Conservation (phyloP, 2,797 vertebrate genomes). For the Enteromius paludinosus region DNA sequence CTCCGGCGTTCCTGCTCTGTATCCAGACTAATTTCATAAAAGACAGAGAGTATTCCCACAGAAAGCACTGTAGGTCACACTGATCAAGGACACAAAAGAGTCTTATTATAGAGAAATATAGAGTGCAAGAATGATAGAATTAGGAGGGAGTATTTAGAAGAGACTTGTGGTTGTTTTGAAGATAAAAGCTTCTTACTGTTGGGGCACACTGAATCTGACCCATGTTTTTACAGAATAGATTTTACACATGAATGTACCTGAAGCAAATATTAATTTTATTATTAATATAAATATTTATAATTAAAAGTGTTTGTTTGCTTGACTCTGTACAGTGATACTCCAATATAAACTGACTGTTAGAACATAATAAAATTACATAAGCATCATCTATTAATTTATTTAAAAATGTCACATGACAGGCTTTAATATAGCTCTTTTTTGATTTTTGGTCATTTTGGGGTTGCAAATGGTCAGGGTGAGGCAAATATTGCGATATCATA, state of each 20-base stretch:
- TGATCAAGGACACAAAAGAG: slow-evolving; percentile 50
- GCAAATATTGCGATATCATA: neutral
- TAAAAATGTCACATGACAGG: neutral
- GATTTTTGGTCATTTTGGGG: neutral
- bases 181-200: neutral
- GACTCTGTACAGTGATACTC: neutral
- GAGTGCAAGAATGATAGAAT: slow-evolving; percentile 1
- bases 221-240: neutral
- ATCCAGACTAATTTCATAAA: slow-evolving; percentile 64
- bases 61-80: slow-evolving; percentile 70
- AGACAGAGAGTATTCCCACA: slow-evolving; percentile 66
- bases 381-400: neutral
- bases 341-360: neutral
- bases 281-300: neutral
- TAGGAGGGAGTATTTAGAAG: neutral
- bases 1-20: neutral
- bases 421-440: neutral
- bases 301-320: neutral
- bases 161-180: neutral
- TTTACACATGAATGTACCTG: neutral
- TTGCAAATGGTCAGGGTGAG: neutral
- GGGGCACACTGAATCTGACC: neutral
- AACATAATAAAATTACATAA: neutral
- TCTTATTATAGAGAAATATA: slow-evolving; percentile 19
- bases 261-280: neutral